These are phyloP conservation scores for Poeciliopsis gracilis DNA, from an alignment of 2,797 vertebrate genomes.

Conservation along the genomic window DNA sequence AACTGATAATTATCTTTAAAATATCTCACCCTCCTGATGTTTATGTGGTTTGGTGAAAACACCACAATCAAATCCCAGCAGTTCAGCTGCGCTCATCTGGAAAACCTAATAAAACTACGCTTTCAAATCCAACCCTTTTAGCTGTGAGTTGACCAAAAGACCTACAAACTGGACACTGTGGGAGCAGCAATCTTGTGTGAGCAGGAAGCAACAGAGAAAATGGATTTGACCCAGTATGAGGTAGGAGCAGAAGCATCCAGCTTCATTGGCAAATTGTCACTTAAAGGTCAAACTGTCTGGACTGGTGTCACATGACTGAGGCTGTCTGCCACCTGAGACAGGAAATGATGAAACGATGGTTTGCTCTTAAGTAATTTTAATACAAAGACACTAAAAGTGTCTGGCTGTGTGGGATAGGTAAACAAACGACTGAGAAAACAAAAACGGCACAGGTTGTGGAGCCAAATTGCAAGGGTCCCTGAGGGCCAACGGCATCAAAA, in stretches of 20 bases:
- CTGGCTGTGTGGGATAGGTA: not conserved
- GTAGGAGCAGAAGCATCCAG: slow-evolving; percentile 45
- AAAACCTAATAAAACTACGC: slow-evolving; percentile 80
- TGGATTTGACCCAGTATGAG: slow-evolving; percentile 62
- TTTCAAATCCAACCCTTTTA: slow-evolving; percentile 82
- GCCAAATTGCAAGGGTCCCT: slow-evolving; percentile 42
- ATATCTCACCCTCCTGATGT: slow-evolving; percentile 60
- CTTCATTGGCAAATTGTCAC: slow-evolving; percentile 52
- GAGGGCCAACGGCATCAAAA: slow-evolving; percentile 53
- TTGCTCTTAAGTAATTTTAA: not conserved
- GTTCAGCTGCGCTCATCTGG: slow-evolving; percentile 74
- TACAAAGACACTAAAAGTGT: too few species aligned
- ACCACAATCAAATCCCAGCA: slow-evolving; percentile 63
- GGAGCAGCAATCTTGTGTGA: slow-evolving; percentile 68
- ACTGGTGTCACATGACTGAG: slow-evolving; percentile 35
- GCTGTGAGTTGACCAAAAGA: slow-evolving; percentile 63
- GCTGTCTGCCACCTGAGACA: slow-evolving; percentile 18
- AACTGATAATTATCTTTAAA: slow-evolving; percentile 25
- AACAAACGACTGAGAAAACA: slow-evolving; percentile 4
- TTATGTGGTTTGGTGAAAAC: slow-evolving; percentile 73
- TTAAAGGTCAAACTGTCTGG: slow-evolving; percentile 55
- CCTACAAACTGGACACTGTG: slow-evolving; percentile 70
- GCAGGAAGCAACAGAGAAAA: slow-evolving; percentile 77
- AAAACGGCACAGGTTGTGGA: slow-evolving; percentile 34
- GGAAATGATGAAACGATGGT: not conserved